Base-by-base conservation (phyloP, 2,797 vertebrate genomes). In the Acrossocheilus wenchowensis region DNA sequence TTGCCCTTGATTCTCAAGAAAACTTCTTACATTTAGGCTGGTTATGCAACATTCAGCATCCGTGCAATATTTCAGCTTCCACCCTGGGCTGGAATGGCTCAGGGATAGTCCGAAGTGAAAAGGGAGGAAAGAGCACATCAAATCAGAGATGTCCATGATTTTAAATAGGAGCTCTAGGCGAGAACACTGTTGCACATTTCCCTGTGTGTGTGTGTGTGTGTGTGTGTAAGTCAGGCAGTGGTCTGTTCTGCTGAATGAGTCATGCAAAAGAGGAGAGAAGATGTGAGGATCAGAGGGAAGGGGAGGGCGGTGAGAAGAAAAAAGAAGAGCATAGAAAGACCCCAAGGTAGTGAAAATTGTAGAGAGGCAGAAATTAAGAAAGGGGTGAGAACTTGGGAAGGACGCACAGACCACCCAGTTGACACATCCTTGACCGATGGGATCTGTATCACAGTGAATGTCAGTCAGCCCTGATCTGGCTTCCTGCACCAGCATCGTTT, bases 391-490 rank as follows among this genome's bases (percentile, higher is more conserved):
- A 54, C 52, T 54, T 54, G 52, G 52, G 54, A 86, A 52, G 50
- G 80, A 43, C 43, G 64, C 26, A 11, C 48, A 72, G 85, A 75
- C 83, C 77, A 82, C 72, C 69, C 52, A 69, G 79, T 41, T 68
- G 84, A 89, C 83, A 82, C 41, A 23, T 75, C 48, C 23, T 50
- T 88, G 88, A 89, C 71, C 57, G 87, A 84, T 87, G 50, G 80
- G 66, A 71, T 86, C 57, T 73, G 36, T 71, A 86, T 87, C 87
- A 81, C 84, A 83, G 71, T 82, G 78, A 79, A 89, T 80, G 86
- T 83, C 81, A 83, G 64, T 83, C 73, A 85, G 39, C 52, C 39
- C 54, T 78, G 73, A 39, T 39, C 36, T 77, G 82, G 88, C 84
- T 81, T 71, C 19, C 57, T 73, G 66, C 84, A n/a, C 48, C 36